Evolutionary conservation across 2,888 invertebrate genomes (phyloP).

Genomic region (Flabesymbios commensalis): DNA sequence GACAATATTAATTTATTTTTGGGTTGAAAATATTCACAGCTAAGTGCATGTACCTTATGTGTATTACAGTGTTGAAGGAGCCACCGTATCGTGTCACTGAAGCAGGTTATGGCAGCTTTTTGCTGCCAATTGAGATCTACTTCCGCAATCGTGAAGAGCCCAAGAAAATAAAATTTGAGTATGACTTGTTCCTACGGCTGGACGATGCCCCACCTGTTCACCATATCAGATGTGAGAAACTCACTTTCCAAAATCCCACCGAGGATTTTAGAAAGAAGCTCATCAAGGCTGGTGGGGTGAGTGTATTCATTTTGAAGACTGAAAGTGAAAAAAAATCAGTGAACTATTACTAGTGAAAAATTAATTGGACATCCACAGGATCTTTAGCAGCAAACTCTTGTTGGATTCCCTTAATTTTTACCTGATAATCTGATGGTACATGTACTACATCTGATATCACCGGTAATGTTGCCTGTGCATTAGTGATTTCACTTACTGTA

Average conservation of each 20-base stretch:
- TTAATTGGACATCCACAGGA: no score
- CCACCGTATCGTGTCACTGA: conserved; percentile 89
- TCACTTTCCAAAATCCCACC: conserved; percentile 81
- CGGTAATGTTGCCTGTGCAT: no score
- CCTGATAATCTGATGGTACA: no score
- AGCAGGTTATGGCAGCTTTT: conserved; percentile 95
- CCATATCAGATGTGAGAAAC: conserved; percentile 77
- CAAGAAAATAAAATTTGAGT: conserved; percentile 74
- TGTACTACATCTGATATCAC: no score
- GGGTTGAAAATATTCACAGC: no score
- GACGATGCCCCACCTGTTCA: conserved; percentile 73
- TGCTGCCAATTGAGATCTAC: conserved; percentile 85
- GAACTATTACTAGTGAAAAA: no score
- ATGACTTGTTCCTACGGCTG: conserved; percentile 82
- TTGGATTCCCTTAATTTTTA: no score
- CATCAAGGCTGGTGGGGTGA: conserved; percentile 82
- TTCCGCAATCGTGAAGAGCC: conserved; percentile 82
- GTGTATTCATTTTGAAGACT: conserved; percentile 46
- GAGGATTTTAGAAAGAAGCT: conserved; percentile 88
- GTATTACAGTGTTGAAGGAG: conserved; percentile 79
- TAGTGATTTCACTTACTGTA: no score
- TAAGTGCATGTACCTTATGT: no score
- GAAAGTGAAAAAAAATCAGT: no score
- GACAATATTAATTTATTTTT: no score
- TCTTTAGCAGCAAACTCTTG: no score